Conservation (phyloP, 2,797 vertebrate genomes). For the Adrianichthys oophorus region DNA sequence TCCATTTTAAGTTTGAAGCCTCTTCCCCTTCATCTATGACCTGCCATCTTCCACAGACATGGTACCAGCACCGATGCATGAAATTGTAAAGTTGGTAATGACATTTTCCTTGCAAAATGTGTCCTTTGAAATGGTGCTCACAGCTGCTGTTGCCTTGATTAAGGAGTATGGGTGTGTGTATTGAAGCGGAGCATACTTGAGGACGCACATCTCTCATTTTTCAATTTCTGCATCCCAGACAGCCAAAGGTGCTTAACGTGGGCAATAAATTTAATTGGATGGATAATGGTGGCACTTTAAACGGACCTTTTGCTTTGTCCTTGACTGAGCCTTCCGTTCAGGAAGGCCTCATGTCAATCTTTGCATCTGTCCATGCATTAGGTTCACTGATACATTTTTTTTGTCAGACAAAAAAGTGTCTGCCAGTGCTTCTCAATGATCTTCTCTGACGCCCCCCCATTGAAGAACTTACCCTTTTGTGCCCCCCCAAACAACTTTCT, state of each 20-base stretch:
- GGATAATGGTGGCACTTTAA: slow-evolving; percentile 40
- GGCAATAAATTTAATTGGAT: slow-evolving; percentile 64
- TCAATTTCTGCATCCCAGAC: slow-evolving; percentile 49
- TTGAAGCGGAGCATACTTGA: slow-evolving; percentile 26
- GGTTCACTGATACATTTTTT: no score
- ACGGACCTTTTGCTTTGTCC: slow-evolving; percentile 39
- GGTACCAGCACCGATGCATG: slow-evolving; percentile 54
- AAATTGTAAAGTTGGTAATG: slow-evolving; percentile 74
- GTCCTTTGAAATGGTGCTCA: slow-evolving; percentile 53
- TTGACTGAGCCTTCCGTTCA: slow-evolving; percentile 30
- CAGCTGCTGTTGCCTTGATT: slow-evolving; percentile 56
- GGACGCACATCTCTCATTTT: slow-evolving; percentile 53
- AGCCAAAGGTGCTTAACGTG: slow-evolving; percentile 52
- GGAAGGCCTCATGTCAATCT: neutral
- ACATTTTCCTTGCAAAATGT: slow-evolving; percentile 67
- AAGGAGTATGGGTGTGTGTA: slow-evolving; percentile 29
- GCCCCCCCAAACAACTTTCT: no score
- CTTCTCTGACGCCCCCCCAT: no score
- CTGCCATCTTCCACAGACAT: slow-evolving; percentile 44
- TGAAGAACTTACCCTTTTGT: no score
- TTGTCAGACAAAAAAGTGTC: no score
- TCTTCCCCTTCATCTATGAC: slow-evolving; percentile 32
- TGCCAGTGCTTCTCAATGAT: no score
- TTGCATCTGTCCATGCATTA: neutral
- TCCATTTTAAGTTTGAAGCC: slow-evolving; percentile 24